Conservation (phyloP, 2,797 vertebrate species). For the Myripristis murdjan region DNA sequence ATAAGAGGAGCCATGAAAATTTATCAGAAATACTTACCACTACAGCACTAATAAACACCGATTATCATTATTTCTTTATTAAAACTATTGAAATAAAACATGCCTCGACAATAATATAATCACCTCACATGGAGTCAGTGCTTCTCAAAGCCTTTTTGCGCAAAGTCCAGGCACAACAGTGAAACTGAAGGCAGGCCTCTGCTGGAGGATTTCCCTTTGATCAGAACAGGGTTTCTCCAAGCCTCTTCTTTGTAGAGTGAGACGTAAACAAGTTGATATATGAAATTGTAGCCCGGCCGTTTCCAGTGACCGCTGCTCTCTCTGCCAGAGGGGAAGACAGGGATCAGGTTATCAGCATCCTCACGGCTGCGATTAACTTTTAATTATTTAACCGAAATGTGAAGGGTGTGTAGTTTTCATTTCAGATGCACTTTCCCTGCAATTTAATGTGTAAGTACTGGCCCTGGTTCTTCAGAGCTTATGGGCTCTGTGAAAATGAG, state of each 20-base stretch:
- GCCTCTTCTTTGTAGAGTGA: too few relatives aligned
- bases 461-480: neutral
- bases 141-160: too few relatives aligned
- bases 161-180: too few relatives aligned
- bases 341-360: conserved; percentile 70
- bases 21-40: too few relatives aligned
- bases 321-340: conserved; percentile 43
- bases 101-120: neutral
- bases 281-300: conserved; percentile 55
- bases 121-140: conserved; percentile 41
- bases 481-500: neutral
- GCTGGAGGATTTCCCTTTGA: too few relatives aligned
- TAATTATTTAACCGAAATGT: neutral
- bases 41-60: neutral
- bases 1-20: neutral
- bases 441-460: neutral
- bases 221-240: too few relatives aligned
- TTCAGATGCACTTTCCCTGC: neutral
- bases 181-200: too few relatives aligned
- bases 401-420: neutral
- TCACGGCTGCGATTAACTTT: conserved; percentile 50
- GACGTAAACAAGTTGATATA: too few relatives aligned
- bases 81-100: neutral
- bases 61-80: neutral
- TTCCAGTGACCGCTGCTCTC: conserved; percentile 69